A percentile compares a stretch with the other conserved stretches of the same genome.
These are phyloP conservation scores for Dinomys branickii DNA, from an alignment of 2,113 vertebrate species.

Conservation along the genomic window DNA sequence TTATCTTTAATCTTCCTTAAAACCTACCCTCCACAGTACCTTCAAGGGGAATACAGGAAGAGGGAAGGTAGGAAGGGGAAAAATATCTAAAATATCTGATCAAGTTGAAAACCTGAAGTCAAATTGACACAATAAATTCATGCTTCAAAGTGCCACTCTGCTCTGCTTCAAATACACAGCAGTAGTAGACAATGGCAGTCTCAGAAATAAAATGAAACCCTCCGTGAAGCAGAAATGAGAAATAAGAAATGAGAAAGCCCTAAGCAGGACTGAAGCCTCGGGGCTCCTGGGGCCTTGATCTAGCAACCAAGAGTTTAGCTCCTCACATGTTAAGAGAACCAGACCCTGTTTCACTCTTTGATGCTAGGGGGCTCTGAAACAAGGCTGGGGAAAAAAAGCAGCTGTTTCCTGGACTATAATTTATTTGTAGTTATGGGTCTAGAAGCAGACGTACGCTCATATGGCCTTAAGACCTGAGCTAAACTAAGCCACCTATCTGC, in stretches of 20 bases:
- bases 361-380: background rate
- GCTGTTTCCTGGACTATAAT: background rate
- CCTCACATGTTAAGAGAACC: background rate
- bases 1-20: background rate
- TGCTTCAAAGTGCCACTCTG: conserved; percentile 23
- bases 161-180: background rate
- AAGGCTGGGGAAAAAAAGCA: background rate
- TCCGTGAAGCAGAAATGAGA: background rate
- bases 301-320: background rate
- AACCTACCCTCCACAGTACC: background rate
- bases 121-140: conserved; percentile 7
- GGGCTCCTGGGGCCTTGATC: background rate
- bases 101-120: conserved; percentile 6
- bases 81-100: background rate
- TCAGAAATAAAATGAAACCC: conserved; percentile 35
- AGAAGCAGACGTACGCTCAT: background rate
- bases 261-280: background rate
- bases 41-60: background rate
- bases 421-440: background rate
- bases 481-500: background rate
- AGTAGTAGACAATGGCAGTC: background rate
- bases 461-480: background rate
- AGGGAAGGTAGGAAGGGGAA: fast-evolving
- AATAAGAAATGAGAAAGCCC: background rate
- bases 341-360: background rate